Base-by-base conservation (phyloP, 2,797 vertebrate species). In the Pantherophis alleghaniensis region DNA sequence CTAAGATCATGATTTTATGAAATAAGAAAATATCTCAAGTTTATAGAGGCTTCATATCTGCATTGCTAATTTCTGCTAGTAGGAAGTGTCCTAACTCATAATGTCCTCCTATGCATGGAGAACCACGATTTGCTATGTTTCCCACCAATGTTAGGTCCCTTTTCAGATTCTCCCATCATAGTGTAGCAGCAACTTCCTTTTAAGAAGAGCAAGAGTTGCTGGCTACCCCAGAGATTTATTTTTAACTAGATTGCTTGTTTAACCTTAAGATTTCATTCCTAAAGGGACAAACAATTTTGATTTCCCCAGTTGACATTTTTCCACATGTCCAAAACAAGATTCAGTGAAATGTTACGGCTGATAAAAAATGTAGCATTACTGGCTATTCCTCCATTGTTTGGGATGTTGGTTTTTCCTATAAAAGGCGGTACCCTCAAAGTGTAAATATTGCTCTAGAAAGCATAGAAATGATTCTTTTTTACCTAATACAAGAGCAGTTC, bases 61-160 rank as follows among this genome's bases (percentile, higher is more conserved):
- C 51, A 32, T 61, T 47, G 32, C 7, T 61, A 51, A 32, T 60
- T 42, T 86, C 28, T 66, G 28, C 94, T 92, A 83, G 74, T 89
- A 95, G 95, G 95, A 96, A 92, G 88, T 5, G 1, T 66, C 94
- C 95, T 96, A 96, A 1, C 6, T 90, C 94, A 92, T 96, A 89
- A 96, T 97, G 96, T 96, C 61, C 96, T 92, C 94, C 96, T 96
- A 94, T 96, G 91, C 94, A 96, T 96, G 96, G 96, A 96, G 95
- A 95, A 96, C 94, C 95, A 94, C 94, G 93, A 95, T 97, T 97
- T 97, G 96, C 96, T 96, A 94, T 95, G 96, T 96, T 96, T 96
- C 95, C 95, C 93, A 90, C 96, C 95, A 96, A 96, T 96, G 95
- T 96, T 95, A 94, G 24, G 95, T 93, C 96, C 94, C 94, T 94